These are phyloP conservation scores for Carassius auratus DNA, from an alignment of 2,113 vertebrate species.

Conservation along the genomic window DNA sequence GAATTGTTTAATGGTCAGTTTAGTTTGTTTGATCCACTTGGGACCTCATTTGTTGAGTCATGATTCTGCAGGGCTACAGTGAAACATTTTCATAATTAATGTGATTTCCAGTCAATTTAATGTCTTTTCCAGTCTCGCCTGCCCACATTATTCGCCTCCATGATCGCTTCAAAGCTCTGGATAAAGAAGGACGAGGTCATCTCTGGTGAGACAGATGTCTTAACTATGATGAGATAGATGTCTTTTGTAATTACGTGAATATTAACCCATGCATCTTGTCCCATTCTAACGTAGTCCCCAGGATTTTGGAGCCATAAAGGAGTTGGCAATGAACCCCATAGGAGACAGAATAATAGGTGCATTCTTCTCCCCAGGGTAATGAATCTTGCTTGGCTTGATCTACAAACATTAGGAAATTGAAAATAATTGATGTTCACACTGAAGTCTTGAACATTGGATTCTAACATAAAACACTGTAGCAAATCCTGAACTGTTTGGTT, in stretches of 20 bases:
- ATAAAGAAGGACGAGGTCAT: slow-evolving; percentile 72
- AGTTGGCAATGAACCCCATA: slow-evolving; percentile 79
- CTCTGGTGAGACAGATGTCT: slow-evolving; percentile 70
- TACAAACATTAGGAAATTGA: not conserved
- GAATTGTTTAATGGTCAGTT: not conserved
- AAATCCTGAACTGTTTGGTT: not conserved
- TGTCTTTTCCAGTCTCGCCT: slow-evolving; percentile 67
- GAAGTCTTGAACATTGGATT: not conserved
- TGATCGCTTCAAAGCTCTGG: slow-evolving; percentile 76
- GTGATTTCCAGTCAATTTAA: not conserved
- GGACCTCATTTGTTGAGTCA: not conserved
- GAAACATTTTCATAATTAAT: not conserved
- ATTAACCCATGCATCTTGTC: not conserved
- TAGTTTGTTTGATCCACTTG: not conserved
- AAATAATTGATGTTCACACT: not conserved
- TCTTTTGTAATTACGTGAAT: not conserved
- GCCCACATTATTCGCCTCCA: slow-evolving; percentile 75
- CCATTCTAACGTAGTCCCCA: slow-evolving; percentile 62
- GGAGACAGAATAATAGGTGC: slow-evolving; percentile 78
- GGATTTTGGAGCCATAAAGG: slow-evolving; percentile 73
- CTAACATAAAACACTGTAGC: not conserved
- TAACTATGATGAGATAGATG: too few relatives aligned
- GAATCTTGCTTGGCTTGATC: not conserved
- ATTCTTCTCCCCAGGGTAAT: slow-evolving; percentile 77
- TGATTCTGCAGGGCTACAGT: not conserved